Evolutionary conservation across 2,797 vertebrate genomes (phyloP), one percentile per base, ranked within the genome.

Genomic region (Neoniphon sammara): DNA sequence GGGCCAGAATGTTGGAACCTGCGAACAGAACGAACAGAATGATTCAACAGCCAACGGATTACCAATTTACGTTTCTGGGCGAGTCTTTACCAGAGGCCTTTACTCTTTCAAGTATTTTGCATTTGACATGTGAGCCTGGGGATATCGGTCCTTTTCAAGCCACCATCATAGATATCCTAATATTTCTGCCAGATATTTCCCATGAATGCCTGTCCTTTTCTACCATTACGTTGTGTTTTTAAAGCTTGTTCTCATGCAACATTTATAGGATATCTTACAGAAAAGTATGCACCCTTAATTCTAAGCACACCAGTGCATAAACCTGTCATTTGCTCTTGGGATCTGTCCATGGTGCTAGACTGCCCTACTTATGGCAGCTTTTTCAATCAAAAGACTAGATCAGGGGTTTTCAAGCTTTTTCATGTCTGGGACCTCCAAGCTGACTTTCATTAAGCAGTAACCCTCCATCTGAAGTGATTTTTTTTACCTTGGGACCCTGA

Each of bases 331-430:
- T 61, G 47, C 56, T 78, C 21, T 23, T 10, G 47, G 67, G 67
- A 56, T 36, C 77, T 78, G 74, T 74, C 79, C 30, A 2, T 63
- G 70, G 58, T 44, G 73, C 65, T 80, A 68, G 8, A 73, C 58
- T 2, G 3, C 23, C 52, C 18, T 46, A 30, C 14, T 50, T 18
- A 54, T 8, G 25, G 14, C 12, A 34, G 31, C 31, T 34, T 34
- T 34, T 34, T 34, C 31, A 34, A 34, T 34, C 31, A 34, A 34
- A 34, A 34, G 31, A 34, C 31, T 34, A 34, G 31, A 34, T 34
- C 31, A 34, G 31, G 31, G 31, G 2, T 34, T 34, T 34, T 34
- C 31, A 34, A 34, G 7, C 31, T 34, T 34, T 34, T 34, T 34
- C 31, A 34, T 8, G 31, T 34, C 31, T 34, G 31, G 5, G 7